phyloP scores from a whole-genome alignment of 2,113 vertebrate species.

The Ondatra zibethicus region DNA sequence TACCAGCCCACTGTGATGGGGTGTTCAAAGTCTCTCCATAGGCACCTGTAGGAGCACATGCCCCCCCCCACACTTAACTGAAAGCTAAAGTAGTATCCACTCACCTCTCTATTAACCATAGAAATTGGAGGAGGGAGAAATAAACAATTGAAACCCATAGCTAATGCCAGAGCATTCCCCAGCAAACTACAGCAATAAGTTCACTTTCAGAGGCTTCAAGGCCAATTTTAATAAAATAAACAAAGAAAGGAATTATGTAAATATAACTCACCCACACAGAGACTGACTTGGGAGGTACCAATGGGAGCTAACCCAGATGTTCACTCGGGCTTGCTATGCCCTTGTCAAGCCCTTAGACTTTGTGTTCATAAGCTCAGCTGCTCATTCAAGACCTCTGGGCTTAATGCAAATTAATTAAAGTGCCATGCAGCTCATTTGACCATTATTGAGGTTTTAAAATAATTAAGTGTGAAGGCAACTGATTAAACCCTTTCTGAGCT shows the following conservation, averaged over 20 bases:
- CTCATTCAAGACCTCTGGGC: conserved; percentile 73
- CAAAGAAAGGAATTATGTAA: conserved; percentile 41
- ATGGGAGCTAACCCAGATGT: conserved; percentile 26
- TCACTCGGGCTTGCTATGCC: conserved; percentile 39
- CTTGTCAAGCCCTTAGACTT: not conserved
- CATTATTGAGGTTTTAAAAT: conserved; percentile 79
- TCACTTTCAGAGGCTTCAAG: conserved; percentile 63
- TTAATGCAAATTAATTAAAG: conserved; percentile 77
- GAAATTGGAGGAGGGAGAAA: not conserved
- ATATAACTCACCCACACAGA: not conserved
- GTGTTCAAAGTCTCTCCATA: not conserved
- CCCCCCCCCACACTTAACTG: not conserved
- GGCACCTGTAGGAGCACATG: not conserved
- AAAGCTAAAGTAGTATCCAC: conserved; percentile 20
- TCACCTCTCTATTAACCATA: not conserved
- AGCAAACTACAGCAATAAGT: conserved; percentile 27
- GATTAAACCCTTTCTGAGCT: conserved; percentile 79
- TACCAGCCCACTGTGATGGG: not conserved
- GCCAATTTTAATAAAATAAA: conserved; percentile 53
- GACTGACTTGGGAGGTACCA: not conserved
- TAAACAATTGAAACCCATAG: not conserved
- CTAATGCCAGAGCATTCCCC: conserved; percentile 21
- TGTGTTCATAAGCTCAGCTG: conserved; percentile 52
- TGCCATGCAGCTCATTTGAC: conserved; percentile 67
- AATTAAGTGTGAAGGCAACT: conserved; percentile 79